A percentile compares a stretch with the other conserved stretches of the same genome.
Evolutionary conservation across 2,888 invertebrate genomes (phyloP).

Genomic region (Coremacera marginata): DNA sequence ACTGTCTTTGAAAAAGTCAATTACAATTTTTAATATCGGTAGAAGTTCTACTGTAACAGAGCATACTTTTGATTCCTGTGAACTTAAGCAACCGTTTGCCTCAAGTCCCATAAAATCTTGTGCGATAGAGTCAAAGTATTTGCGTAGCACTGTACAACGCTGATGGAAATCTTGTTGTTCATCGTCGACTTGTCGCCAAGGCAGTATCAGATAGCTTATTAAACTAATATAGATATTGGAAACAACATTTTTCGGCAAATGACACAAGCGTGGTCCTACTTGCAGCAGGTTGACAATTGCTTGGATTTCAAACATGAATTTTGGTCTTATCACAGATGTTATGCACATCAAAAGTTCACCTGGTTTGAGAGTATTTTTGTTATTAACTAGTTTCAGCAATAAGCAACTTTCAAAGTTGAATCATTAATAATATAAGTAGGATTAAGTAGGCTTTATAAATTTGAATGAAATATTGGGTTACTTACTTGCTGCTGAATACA

Average conservation of each 20-base stretch:
- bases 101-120: constrained; percentile 64
- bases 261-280: constrained; percentile 61
- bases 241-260: constrained; percentile 64
- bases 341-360: constrained; percentile 67
- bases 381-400: neutral
- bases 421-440: neutral
- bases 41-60: constrained; percentile 61
- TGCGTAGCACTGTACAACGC: constrained; percentile 61
- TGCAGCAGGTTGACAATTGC: constrained; percentile 65
- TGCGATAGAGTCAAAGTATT: constrained; percentile 64
- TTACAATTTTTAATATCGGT: constrained; percentile 62
- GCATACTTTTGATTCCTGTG: constrained; percentile 63
- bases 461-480: neutral
- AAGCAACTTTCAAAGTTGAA: neutral
- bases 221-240: constrained; percentile 65
- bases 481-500: constrained; percentile 66
- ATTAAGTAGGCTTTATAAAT: neutral
- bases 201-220: constrained; percentile 67
- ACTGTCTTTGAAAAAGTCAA: constrained; percentile 66
- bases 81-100: constrained; percentile 48
- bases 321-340: constrained; percentile 68
- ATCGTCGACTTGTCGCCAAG: constrained; percentile 65
- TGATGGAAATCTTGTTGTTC: constrained; percentile 65
- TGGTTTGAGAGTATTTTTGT: constrained; percentile 13
- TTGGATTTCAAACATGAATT: constrained; percentile 65